Conservation (phyloP, 2,113 vertebrate species). For the Brachypodius melanocephalos region DNA sequence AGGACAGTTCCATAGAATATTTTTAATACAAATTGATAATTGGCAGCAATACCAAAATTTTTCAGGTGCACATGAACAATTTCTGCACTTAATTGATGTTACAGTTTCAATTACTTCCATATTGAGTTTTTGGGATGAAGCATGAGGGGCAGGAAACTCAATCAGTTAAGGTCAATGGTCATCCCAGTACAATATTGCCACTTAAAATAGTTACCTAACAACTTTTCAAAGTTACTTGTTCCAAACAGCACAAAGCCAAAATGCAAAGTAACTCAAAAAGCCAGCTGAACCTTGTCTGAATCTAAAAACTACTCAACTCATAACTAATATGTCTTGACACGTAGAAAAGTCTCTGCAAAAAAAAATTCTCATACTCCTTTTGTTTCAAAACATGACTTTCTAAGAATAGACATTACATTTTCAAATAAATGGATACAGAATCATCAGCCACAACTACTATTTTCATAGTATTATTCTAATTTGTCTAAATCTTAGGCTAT, state of each 20-base stretch:
- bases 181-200: not conserved
- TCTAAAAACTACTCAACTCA: not conserved
- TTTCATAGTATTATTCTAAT: not conserved
- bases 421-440: not conserved
- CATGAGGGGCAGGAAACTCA: not conserved
- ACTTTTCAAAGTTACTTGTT: not conserved
- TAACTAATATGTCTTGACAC: not conserved
- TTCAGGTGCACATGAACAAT: not conserved
- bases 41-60: not conserved
- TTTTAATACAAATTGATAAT: not conserved
- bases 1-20: not conserved
- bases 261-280: rapidly evolving
- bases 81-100: not conserved
- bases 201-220: not conserved
- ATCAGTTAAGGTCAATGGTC: not conserved
- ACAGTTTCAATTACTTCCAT: not conserved
- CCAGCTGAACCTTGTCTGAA: not conserved
- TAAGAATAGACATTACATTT: not conserved
- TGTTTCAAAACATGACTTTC: not conserved
- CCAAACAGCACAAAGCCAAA: not conserved
- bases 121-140: not conserved
- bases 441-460: not conserved
- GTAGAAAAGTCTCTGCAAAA: not conserved
- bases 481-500: not conserved
- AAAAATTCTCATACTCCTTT: not conserved